Conservation (phyloP, 2,888 invertebrate species). For the Cheilosia vulpina region DNA sequence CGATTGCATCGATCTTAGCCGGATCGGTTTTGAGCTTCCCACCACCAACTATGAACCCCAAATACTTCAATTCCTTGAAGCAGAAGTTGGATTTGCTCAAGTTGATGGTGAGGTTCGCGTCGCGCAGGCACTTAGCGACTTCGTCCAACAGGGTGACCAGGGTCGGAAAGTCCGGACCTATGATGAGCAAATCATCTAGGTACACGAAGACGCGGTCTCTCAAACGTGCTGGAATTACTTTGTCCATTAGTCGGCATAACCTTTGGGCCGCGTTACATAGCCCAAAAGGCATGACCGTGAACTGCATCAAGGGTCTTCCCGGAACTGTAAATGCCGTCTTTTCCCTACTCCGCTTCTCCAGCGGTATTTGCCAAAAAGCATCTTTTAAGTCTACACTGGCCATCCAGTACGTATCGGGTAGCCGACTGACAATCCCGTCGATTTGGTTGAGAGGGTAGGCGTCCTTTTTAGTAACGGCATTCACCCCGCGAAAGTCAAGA, state of each 20-base stretch:
- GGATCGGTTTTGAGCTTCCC: slow-evolving; percentile 46
- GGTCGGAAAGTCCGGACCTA: slow-evolving; percentile 41
- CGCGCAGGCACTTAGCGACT: slow-evolving; percentile 44
- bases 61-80: slow-evolving; percentile 50
- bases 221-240: slow-evolving; percentile 36
- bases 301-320: slow-evolving; percentile 60
- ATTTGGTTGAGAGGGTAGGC: slow-evolving; percentile 32
- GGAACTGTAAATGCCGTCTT: slow-evolving; percentile 53
- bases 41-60: slow-evolving; percentile 43
- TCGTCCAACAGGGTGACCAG: slow-evolving; percentile 41
- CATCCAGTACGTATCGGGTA: too few relatives aligned
- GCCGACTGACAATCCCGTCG: slow-evolving; percentile 1
- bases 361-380: too few relatives aligned
- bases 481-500: slow-evolving; percentile 78
- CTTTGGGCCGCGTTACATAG: slow-evolving; percentile 67
- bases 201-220: slow-evolving; percentile 24
- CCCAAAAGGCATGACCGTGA: slow-evolving; percentile 59
- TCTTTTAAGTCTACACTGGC: too few relatives aligned
- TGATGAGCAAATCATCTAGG: slow-evolving; percentile 52
- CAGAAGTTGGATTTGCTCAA: slow-evolving; percentile 44
- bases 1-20: slow-evolving; percentile 47
- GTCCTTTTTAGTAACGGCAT: background rate
- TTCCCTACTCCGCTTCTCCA: slow-evolving; percentile 3
- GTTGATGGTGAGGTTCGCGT: slow-evolving; percentile 54
- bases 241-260: slow-evolving; percentile 57